Evolutionary conservation across 2,113 vertebrate genomes (phyloP).

Genomic region (Galemys pyrenaicus): DNA sequence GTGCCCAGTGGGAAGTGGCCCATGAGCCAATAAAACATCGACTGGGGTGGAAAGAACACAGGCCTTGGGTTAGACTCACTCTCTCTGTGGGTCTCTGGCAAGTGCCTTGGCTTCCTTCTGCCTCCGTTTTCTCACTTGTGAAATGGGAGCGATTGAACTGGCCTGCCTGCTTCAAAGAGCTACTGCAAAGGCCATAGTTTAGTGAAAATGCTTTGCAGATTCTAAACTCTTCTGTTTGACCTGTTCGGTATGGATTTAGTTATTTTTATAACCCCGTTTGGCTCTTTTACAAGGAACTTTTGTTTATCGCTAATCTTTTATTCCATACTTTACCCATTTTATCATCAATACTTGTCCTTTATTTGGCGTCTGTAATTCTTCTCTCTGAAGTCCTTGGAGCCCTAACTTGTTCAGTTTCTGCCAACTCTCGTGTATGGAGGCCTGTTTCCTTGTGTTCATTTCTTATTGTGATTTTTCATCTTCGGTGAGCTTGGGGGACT

Average conservation of each 20-base stretch:
- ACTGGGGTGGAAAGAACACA: neutral
- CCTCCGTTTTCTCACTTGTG: neutral
- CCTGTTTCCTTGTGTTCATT: neutral
- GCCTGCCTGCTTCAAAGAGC: neutral
- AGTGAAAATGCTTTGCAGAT: neutral
- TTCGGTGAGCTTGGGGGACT: neutral
- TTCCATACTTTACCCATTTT: neutral
- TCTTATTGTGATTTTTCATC: neutral
- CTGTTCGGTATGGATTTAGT: neutral
- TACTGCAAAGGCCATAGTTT: neutral
- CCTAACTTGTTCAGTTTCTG: neutral
- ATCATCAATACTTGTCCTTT: neutral
- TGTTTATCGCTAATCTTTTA: neutral
- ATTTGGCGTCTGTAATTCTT: neutral
- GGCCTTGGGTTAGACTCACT: neutral
- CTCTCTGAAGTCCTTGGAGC: neutral
- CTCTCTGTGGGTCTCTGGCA: too few species aligned
- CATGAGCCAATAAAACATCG: neutral
- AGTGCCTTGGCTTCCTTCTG: neutral
- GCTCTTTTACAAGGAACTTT: conserved; percentile 4
- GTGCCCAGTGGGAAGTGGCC: neutral
- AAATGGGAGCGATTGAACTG: neutral
- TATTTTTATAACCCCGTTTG: neutral
- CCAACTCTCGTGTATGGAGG: neutral
- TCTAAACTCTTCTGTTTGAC: neutral